Conservation (phyloP, 1,140 invertebrate genomes). For the Brachionus angularis region DNA sequence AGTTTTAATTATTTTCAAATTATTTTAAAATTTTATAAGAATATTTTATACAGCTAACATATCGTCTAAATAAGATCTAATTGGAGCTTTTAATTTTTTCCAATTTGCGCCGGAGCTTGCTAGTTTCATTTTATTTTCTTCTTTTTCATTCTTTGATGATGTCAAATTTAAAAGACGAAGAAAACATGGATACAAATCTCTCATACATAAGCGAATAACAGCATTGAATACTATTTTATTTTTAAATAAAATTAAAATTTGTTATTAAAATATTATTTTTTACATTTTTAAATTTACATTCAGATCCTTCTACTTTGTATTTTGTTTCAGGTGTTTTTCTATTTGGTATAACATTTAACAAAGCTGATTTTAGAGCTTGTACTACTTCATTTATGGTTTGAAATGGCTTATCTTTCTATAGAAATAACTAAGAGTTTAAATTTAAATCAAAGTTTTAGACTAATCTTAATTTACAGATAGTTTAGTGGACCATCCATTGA, state of each 20-base stretch:
- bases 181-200: slow-evolving; percentile 45
- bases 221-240: slow-evolving; percentile 51
- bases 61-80: slow-evolving; percentile 25
- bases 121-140: slow-evolving; percentile 20
- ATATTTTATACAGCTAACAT: slow-evolving; percentile 36
- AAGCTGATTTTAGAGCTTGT: slow-evolving; percentile 46
- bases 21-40: slow-evolving; percentile 46
- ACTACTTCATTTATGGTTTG: slow-evolving; percentile 48
- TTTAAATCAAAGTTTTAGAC: not conserved
- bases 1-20: slow-evolving; percentile 45
- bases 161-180: slow-evolving; percentile 9
- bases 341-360: slow-evolving; percentile 48
- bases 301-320: slow-evolving; percentile 29
- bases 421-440: not conserved
- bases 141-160: not conserved
- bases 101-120: slow-evolving; percentile 42
- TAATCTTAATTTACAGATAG: slow-evolving; percentile 3
- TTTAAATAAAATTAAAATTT: no score
- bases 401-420: slow-evolving; percentile 45
- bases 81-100: slow-evolving; percentile 28
- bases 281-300: slow-evolving; percentile 1
- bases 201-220: slow-evolving; percentile 50
- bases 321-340: slow-evolving; percentile 45
- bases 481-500: slow-evolving; percentile 47
- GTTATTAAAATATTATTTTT: not conserved